Base-by-base conservation (phyloP, 2,113 vertebrate genomes). In the Tachuris rubrigastra region DNA sequence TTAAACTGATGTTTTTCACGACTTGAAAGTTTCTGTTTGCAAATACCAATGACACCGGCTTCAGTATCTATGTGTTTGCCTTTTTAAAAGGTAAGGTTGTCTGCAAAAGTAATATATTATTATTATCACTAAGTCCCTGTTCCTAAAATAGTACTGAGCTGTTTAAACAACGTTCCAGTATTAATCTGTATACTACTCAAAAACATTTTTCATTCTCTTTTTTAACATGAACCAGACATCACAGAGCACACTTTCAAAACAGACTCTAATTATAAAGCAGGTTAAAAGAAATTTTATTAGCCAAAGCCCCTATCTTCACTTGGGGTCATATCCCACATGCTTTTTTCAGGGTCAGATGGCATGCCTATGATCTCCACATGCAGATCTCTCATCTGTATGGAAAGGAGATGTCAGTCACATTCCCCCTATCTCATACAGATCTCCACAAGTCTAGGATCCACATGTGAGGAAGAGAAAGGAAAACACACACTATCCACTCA, bases 291-390 rank as follows among this genome's bases (percentile, higher is more conserved):
- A 71, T 68, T 89, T 94, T 97, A 94, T 94, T 87, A 94, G 78
- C 58, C 33, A 42, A 93, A 91, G 77, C 53, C 49, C 2, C 0
- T 90, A 67, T 95, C 93, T 89, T 93, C 58, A 60, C 69, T 91
- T 89, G 50, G 50, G 89, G 82, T 96, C 93, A 67, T 68, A 91
- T 73, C 55, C 90, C 90, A 85, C 74, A 69, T 83, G 91, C 50
- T 83, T 94, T 89, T 85, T 80, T 90, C 71, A 69, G 63, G 75
- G 88, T 96, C 91, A 94, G 87, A 87, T 93, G 94, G 91, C 1
- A 5, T 91, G 83, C 76, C 86, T 95, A 56, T 97, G 95, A 97
- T 94, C 91, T 95, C 91, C 94, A 96, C 85, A 77, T 87, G 91
- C 67, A 96, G 91, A 77, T 94, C 55, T 94, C 89, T 80, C 78